Evolutionary conservation across 2,797 vertebrate species (phyloP), one percentile per base, ranked within the genome.

Genomic region (Babyrousa celebensis): DNA sequence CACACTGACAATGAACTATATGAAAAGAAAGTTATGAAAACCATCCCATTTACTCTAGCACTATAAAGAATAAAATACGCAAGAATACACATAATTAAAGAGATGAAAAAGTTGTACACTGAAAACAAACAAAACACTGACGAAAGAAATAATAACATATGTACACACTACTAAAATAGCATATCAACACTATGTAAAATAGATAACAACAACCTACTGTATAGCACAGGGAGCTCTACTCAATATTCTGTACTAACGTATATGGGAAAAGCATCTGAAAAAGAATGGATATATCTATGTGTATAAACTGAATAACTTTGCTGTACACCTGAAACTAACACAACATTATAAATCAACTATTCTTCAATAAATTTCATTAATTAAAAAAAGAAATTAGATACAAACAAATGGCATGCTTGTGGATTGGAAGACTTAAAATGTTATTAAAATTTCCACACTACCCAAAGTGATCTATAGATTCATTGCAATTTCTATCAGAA

Each of bases 51-150:
- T 85, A 72, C 4, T 80, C 58, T 52, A 86, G 12, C 21, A 72
- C 48, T 52, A 74, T 48, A 90, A 85, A 21, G 12, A 80, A 86
- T 91, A 68, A 82, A 95, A 86, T 52, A 68, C 36, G 74, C 67
- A 23, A 17, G 74, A 85, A 79, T 95, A 85, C 91, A 65, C 14
- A 63, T 65, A 65, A 52, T 56, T 40, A 78, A 86, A 21, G n/a
- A 85, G 36, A 86, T 63, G 67, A 89, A 89, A 89, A 54, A 36
- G 0, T 85, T 79, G 25, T 32, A 52, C 20, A 27, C 12, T 72
- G 32, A 36, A 80, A 80, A 86, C 32, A 79, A 79, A 36, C 20
- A 80, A 36, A 95, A 80, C 48, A 48, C 5, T 52, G 58, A 58
- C 67, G 36, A 80, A 86, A 70, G 23, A 87, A 87, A 72, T 48